Base-by-base conservation (phyloP, 2,888 invertebrate species). In the Pelosia muscerda region DNA sequence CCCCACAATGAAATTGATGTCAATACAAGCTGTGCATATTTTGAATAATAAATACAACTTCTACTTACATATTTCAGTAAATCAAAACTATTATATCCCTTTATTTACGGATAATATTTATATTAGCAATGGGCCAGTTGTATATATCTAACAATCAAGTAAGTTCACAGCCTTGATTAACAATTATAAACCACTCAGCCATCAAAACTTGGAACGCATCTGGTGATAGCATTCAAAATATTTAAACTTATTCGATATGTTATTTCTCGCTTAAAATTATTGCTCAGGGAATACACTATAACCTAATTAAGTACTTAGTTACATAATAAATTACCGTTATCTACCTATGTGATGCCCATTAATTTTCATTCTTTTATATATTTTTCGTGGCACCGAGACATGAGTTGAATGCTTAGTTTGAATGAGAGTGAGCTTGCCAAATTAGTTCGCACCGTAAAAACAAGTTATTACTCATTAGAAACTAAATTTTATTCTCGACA, bases 221-320 rank as follows among this genome's bases (percentile, higher is more conserved):
- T 63, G 65, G 62, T 59, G 23, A 23, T 57, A 54, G 13, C 56
- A 59, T 63, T 60, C 38, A 26, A 53, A 42, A 68, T 38, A n/a
- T 57, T 66, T 55, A 11, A 53, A 34, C 22, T 19, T 63, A 57
- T 34, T 26, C 31, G 19, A 57, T 56, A 61, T 56, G n/a, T 13
- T 66, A 55, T 57, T 73, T 60, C 65, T 64, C 55, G 60, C 53
- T 53, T 53, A 67, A 65, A 71, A 76, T 78, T 81, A 86, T 84
- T 83, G 79, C 82, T 78, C 57, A 72, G 70, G 56, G 76, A 81
- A 85, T 79, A 81, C 79, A 81, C 80, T 72, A 34, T 25, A 49
- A 65, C 38, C 57, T 53, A 62, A 63, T 31, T 63, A 34, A 54
- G 28, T 74, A 68, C 34, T 54, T 58, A 28, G 26, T 62, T 66